Evolutionary conservation across 2,797 vertebrate species (phyloP), one percentile per base, ranked within the genome.

Genomic region (Xenentodon cancila): DNA sequence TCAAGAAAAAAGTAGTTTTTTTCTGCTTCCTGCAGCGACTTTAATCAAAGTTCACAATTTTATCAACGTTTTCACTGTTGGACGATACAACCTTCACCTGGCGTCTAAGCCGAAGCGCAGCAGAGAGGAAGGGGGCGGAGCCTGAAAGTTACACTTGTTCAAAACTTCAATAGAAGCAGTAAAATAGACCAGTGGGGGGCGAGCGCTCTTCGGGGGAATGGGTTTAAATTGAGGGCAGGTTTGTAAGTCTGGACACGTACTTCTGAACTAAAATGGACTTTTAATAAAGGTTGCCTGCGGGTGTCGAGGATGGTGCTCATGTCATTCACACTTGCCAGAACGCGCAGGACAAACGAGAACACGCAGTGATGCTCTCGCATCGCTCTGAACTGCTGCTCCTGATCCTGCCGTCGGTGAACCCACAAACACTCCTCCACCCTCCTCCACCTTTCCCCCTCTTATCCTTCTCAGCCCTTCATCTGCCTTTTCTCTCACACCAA

Each of bases 391-490:
- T 61, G 60, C 66, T 68, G 57, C 75, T 71, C 85, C 81, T 79
- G 53, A 81, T 63, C 48, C 57, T 59, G 69, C 53, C 72, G 81
- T 87, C 77, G 71, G 88, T 85, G 76, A 30, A 60, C 51, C 78
- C 55, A 40, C 64, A 60, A 30, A 32, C 4, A 4, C 73, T 68
- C 53, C 71, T 64, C 53, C 47, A 19, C 53, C 47, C 11, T 61
- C 37, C 37, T 69, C 64, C 37, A 48, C 32, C 5, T 45, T 71
- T 25, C 5, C 11, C 15, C 4, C 25, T 27, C 25, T 30, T 8
- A 30, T 30, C 30, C 30, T 30, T 74, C 78, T 81, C 66, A 76
- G 53, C 61, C 62, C 68, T 68, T 63, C 58, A 15, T 70, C 62
- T 15, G 32, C 73, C 57, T 80, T 71, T 47, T 53, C 30, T 30